These are phyloP conservation scores for Pangasius krempfi DNA, from an alignment of 2,797 vertebrate species.

Conservation along the genomic window DNA sequence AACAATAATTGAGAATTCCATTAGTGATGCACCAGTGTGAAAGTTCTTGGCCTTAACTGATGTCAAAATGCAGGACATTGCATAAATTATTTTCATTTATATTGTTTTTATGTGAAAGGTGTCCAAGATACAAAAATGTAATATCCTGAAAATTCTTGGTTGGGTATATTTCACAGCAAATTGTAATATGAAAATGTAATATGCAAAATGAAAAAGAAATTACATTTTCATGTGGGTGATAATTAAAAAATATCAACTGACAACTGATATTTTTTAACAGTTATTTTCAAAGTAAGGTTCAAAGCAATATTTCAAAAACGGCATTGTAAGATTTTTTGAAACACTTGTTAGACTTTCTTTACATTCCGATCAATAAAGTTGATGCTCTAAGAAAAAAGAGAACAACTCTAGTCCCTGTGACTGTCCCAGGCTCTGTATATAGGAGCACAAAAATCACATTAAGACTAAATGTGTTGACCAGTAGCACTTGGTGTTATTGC, in stretches of 20 bases:
- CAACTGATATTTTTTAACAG: neutral
- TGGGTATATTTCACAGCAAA: neutral
- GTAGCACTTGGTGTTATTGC: neutral
- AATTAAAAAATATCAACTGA: neutral
- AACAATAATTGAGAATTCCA: neutral
- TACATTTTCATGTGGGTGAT: neutral
- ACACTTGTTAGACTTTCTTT: neutral
- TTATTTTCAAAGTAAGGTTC: neutral
- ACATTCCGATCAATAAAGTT: neutral
- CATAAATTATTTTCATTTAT: neutral
- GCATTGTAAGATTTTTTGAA: neutral
- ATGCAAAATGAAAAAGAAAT: slow-evolving; percentile 7
- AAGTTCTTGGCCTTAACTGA: neutral
- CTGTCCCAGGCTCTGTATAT: neutral
- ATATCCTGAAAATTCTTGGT: neutral
- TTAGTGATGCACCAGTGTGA: neutral
- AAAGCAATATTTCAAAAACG: neutral
- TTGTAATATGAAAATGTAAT: neutral
- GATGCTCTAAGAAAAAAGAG: neutral
- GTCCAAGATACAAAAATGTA: neutral
- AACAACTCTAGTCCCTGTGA: neutral
- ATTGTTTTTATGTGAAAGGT: neutral
- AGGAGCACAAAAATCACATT: neutral
- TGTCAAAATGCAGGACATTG: neutral
- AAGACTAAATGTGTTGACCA: neutral